Base-by-base conservation (phyloP, 1,140 invertebrate species). In the Plectus sambesii region DNA sequence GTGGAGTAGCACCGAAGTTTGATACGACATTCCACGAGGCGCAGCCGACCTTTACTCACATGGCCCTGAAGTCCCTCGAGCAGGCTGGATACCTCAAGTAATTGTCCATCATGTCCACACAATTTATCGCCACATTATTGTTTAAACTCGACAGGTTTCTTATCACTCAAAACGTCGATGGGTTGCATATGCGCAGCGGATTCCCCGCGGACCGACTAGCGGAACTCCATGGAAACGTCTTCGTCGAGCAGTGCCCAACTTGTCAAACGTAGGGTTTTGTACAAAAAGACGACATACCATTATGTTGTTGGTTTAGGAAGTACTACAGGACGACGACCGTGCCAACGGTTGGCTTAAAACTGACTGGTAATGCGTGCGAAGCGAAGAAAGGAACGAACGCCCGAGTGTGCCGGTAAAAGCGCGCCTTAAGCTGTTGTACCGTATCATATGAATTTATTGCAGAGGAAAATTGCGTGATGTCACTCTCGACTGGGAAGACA, bases 221-320 rank as follows among this genome's bases (percentile, higher is more conserved):
- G 27, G 93, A 98, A 73, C 73, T 98, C 24, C 93, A 99, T 77
- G 93, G 93, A 27, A 97, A 98, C 69, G 94, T 98, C 82, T 97
- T 92, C 72, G 77, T 86, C 37, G 88, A 94, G 72, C 81, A 90
- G 66, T 98, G 92, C 70, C 81, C 82, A 62, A 79, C 81, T 63
- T 98, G 92, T 75, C 76, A 81, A 70, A 85, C 79, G 85, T 87
- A 76, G 59, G 53, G n/a, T 53, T 25, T 48, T 8, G 20, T 44
- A 46, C 20, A 9, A 51, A 15, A 20, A 24, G 24, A 43, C 20
- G 5, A 29, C 2, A 23, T 17, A 20, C 43, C 36, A 4, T 38
- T 12, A 1, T 8, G 6, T 27, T 27, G n/a, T n/a, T n/a, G n/a
- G n/a, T 60, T 50, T 29, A 65, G 60, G 33, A 41, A 50, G 35